These are phyloP conservation scores for Acipenser oxyrinchus DNA, from an alignment of 2,797 vertebrate species.

Conservation along the genomic window DNA sequence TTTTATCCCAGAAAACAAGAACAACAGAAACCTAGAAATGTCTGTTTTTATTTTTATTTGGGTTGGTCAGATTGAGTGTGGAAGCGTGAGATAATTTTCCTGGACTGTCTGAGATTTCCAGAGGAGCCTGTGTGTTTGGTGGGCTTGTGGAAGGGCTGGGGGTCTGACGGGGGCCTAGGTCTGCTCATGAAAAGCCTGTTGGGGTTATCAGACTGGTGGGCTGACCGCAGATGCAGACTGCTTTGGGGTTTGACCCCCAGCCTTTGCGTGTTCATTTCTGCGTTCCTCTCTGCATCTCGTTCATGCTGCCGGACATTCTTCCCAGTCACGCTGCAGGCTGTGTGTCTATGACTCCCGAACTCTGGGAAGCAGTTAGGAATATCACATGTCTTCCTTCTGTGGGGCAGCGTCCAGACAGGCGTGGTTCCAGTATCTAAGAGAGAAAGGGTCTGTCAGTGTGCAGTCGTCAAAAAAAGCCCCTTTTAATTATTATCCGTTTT, in stretches of 20 bases:
- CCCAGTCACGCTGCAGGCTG: background rate
- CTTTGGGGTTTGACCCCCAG: background rate
- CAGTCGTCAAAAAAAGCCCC: no score
- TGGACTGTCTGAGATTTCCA: background rate
- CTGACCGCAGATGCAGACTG: slow-evolving; percentile 8
- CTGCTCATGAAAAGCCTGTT: slow-evolving; percentile 11
- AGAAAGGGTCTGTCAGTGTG: background rate
- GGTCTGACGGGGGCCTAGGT: slow-evolving; percentile 4
- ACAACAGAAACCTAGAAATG: no score
- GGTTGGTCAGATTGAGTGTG: background rate
- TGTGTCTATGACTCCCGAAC: background rate
- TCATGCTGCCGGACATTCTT: background rate
- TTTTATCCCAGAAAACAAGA: no score
- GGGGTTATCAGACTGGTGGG: background rate
- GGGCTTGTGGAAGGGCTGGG: slow-evolving; percentile 11
- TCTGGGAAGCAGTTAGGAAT: background rate
- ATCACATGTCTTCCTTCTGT: background rate
- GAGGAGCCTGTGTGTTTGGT: background rate
- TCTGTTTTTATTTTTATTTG: no score
- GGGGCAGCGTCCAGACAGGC: background rate
- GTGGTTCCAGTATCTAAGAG: background rate
- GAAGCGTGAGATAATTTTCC: background rate
- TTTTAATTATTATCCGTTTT: no score
- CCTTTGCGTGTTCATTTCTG: background rate
- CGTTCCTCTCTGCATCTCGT: background rate